Percentiles rank a stretch among this genome's conserved stretches.
Conservation (phyloP, 2,113 vertebrate genomes). For the Scopus umbretta region DNA sequence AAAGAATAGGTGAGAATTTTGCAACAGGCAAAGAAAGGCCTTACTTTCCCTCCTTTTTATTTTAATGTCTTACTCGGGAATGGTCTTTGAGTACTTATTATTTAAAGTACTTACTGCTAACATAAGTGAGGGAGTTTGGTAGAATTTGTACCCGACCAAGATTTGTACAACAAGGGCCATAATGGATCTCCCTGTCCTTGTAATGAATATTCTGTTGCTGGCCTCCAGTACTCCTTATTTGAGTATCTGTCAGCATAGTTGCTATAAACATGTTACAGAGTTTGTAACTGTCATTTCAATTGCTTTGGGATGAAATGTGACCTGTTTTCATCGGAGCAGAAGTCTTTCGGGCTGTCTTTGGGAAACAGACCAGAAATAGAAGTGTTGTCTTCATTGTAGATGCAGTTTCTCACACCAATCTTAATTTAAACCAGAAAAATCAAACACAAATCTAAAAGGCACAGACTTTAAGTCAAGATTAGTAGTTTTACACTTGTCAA, state of each 20-base stretch:
- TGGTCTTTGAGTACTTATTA: not conserved
- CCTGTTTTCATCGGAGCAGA: not conserved
- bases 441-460: not conserved
- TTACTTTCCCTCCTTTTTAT: not conserved
- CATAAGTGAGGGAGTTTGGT: not conserved
- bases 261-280: not conserved
- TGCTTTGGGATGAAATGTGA: not conserved
- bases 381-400: not conserved
- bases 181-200: not conserved
- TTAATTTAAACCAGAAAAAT: slow-evolving; percentile 17
- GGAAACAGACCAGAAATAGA: slow-evolving; percentile 1
- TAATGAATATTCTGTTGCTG: not conserved
- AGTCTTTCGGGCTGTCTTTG: not conserved
- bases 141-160: not conserved
- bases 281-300: not conserved
- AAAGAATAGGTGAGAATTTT: not conserved
- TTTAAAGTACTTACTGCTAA: not conserved
- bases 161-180: not conserved
- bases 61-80: not conserved
- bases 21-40: not conserved
- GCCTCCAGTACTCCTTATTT: not conserved
- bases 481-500: not conserved
- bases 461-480: not conserved
- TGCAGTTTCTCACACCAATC: not conserved
- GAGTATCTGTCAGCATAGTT: not conserved